Evolutionary conservation across 2,113 vertebrate species (phyloP).

Genomic region (Hymenochirus boettgeri): DNA sequence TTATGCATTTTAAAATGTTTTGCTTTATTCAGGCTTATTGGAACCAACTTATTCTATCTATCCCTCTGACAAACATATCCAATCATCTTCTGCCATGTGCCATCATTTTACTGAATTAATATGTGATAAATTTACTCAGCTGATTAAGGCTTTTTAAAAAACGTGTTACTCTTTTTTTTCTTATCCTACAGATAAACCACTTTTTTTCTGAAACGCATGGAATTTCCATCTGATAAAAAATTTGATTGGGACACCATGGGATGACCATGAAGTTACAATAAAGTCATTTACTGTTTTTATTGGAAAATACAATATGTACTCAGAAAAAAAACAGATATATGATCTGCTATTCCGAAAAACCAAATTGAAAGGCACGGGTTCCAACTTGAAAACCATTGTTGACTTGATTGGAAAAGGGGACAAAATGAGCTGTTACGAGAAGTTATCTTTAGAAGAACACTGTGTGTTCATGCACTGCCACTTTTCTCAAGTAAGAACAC

Average conservation of each 20-base stretch:
- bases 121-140: too few species aligned
- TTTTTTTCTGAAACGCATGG: not conserved
- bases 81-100: too few species aligned
- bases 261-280: conserved; percentile 8
- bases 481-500: conserved; percentile 48
- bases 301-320: conserved; percentile 67
- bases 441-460: conserved; percentile 59
- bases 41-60: too few species aligned
- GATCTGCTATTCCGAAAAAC: conserved; percentile 57
- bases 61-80: too few species aligned
- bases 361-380: conserved; percentile 58
- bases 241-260: not conserved
- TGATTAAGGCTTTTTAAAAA: too few species aligned
- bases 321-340: conserved; percentile 55
- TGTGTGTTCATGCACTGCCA: conserved; percentile 43
- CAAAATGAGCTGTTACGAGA: conserved; percentile 60
- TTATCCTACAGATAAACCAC: too few species aligned
- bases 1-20: too few species aligned
- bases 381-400: conserved; percentile 58
- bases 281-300: conserved; percentile 56
- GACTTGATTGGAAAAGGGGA: conserved; percentile 55
- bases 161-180: too few species aligned
- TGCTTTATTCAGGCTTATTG: too few species aligned
- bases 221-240: conserved; percentile 3
- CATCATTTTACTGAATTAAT: too few species aligned